Conservation (phyloP, 2,797 vertebrate genomes). For the Fundulus diaphanus region DNA sequence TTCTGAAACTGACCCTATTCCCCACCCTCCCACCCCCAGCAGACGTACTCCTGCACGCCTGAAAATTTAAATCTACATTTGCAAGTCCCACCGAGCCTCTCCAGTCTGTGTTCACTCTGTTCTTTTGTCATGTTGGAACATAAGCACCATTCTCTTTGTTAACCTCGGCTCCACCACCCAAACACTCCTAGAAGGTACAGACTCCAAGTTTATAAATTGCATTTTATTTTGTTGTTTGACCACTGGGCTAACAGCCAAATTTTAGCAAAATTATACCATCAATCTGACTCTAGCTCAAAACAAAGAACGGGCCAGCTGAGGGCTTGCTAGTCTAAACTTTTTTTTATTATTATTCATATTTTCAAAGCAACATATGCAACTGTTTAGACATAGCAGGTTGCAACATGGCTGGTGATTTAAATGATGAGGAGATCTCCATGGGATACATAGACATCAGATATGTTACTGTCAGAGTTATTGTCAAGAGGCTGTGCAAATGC, state of each 20-base stretch:
- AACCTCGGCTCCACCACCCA: background rate
- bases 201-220: slow-evolving; percentile 14
- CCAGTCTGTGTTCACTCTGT: slow-evolving; percentile 8
- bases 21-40: too few relatives aligned
- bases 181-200: background rate
- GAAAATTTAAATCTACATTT: slow-evolving; percentile 1
- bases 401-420: slow-evolving; percentile 20
- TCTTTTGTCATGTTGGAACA: slow-evolving; percentile 9
- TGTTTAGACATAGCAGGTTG: slow-evolving; percentile 13
- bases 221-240: background rate
- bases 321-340: slow-evolving; percentile 30
- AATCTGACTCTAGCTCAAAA: slow-evolving; percentile 11
- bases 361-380: slow-evolving; percentile 1
- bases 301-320: slow-evolving; percentile 16
- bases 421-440: slow-evolving; percentile 3
- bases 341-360: slow-evolving; percentile 39
- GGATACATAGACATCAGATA: slow-evolving; percentile 10
- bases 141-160: slow-evolving; percentile 2
- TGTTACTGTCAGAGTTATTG: background rate
- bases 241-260: slow-evolving; percentile 11
- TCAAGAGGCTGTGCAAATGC: background rate
- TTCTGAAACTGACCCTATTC: background rate
- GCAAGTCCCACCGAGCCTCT: slow-evolving; percentile 2
- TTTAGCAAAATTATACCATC: slow-evolving; percentile 15
- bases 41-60: background rate